phyloP scores from a whole-genome alignment of 2,797 vertebrate species.

The Podargus strigoides region DNA sequence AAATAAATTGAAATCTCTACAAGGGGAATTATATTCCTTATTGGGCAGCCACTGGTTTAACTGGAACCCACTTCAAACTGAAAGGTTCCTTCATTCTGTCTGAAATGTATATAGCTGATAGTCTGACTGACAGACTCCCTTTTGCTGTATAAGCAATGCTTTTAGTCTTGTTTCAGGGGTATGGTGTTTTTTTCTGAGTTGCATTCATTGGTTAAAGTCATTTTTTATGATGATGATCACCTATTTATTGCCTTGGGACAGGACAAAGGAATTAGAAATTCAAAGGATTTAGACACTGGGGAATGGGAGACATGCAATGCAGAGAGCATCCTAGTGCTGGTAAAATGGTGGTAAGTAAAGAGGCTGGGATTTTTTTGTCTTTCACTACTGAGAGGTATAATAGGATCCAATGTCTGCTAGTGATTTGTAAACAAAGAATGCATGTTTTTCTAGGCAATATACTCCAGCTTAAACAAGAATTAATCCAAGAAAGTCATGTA shows the following conservation, averaged over 20 bases:
- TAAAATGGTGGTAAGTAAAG: neutral
- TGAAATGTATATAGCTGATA: neutral
- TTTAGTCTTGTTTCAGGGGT: neutral
- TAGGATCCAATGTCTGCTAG: slow-evolving; percentile 1
- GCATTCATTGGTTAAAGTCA: neutral
- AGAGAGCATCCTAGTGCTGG: neutral
- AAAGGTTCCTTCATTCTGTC: neutral
- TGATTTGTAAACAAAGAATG: slow-evolving; percentile 33
- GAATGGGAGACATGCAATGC: neutral
- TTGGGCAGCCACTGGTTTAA: neutral
- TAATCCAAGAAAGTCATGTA: slow-evolving; percentile 50
- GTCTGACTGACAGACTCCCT: neutral
- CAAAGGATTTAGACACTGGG: neutral
- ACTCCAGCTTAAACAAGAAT: slow-evolving; percentile 28
- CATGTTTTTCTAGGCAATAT: slow-evolving; percentile 27
- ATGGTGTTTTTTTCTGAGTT: neutral
- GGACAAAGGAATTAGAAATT: neutral
- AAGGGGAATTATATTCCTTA: neutral
- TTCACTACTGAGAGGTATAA: neutral
- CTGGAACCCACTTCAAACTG: neutral
- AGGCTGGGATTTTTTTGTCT: neutral
- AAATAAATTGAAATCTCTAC: neutral
- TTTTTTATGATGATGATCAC: neutral
- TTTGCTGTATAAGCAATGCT: neutral
- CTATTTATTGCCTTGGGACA: neutral